Evolutionary conservation across 2,888 invertebrate species (phyloP).

Genomic region (Xestia sexstrigata): DNA sequence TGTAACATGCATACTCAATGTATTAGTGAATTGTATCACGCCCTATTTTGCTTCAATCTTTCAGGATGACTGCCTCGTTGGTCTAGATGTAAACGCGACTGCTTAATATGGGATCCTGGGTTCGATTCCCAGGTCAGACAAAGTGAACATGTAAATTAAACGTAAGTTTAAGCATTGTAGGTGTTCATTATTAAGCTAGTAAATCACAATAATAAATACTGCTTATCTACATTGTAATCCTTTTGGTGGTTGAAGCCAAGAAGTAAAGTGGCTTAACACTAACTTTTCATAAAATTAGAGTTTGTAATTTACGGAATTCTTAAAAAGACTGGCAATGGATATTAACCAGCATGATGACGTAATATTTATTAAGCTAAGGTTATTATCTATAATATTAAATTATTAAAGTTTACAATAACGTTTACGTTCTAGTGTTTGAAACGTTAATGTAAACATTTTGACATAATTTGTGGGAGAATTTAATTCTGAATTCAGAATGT

Average conservation of each 20-base stretch:
- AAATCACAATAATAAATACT: too few species aligned
- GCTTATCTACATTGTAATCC: neutral
- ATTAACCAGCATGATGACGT: neutral
- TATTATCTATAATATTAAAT: slow-evolving; percentile 15
- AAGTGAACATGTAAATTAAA: too few species aligned
- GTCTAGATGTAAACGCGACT: too few species aligned
- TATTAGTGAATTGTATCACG: too few species aligned
- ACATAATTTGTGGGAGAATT: slow-evolving; percentile 54
- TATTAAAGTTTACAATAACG: slow-evolving; percentile 26
- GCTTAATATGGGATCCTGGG: too few species aligned
- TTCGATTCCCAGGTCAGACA: too few species aligned
- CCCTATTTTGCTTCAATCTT: too few species aligned
- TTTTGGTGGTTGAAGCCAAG: neutral
- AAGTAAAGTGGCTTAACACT: neutral
- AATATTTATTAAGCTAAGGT: slow-evolving; percentile 2
- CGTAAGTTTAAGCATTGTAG: too few species aligned
- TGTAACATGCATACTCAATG: too few species aligned
- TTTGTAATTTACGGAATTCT: neutral
- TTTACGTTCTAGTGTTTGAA: slow-evolving; percentile 44
- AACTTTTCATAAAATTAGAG: neutral
- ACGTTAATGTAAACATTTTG: slow-evolving; percentile 45
- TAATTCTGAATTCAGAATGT: slow-evolving; percentile 26
- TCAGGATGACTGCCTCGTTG: too few species aligned
- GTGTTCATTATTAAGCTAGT: too few species aligned
- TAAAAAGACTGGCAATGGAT: neutral